Evolutionary conservation across 2,113 vertebrate species (phyloP).

Genomic region (Pluvianellus socialis): DNA sequence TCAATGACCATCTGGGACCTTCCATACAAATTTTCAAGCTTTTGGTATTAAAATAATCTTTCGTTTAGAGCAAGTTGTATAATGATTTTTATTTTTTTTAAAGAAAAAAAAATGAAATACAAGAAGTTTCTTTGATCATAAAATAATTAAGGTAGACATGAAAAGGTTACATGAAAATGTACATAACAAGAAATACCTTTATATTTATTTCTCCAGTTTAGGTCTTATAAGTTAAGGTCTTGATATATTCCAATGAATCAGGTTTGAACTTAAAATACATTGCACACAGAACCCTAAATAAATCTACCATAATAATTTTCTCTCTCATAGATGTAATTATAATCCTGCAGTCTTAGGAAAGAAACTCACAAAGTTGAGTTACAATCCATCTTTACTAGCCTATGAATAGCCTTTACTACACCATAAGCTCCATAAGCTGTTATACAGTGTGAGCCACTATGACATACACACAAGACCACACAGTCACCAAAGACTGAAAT

Average conservation of each 20-base stretch:
- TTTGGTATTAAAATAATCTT: neutral
- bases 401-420: neutral
- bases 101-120: neutral
- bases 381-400: neutral
- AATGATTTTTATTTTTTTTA: neutral
- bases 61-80: neutral
- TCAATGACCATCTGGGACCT: neutral
- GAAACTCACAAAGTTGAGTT: neutral
- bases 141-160: neutral
- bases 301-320: neutral
- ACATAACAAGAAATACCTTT: neutral
- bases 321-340: neutral
- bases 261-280: neutral
- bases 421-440: neutral
- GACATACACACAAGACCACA: neutral
- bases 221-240: neutral
- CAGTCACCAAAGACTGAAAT: neutral
- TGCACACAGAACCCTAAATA: neutral
- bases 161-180: neutral
- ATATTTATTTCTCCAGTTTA: neutral
- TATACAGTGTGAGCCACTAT: neutral
- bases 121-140: neutral
- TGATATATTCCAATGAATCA: neutral
- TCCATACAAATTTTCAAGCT: neutral
- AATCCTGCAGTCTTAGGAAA: neutral